phyloP scores from a whole-genome alignment of 2,113 vertebrate species.

The Leucoraja erinaceus region DNA sequence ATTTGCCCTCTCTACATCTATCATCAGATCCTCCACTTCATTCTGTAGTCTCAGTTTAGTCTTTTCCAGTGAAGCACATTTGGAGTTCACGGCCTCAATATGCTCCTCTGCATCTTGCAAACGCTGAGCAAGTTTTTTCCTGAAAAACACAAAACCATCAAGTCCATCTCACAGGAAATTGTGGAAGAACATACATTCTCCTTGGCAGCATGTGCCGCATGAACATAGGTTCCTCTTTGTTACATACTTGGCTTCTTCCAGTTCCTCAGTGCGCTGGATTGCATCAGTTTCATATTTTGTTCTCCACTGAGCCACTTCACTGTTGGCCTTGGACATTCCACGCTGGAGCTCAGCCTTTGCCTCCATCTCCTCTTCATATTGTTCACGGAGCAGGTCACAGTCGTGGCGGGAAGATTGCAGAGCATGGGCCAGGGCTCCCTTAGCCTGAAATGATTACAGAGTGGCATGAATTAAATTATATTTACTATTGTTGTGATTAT shows the following conservation, averaged over 20 bases:
- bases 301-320: conserved; percentile 42
- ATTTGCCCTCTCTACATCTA: conserved; percentile 40
- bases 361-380: conserved; percentile 43
- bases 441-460: conserved; percentile 39
- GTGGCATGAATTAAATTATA: neutral
- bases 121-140: conserved; percentile 52
- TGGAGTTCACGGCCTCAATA: conserved; percentile 50
- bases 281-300: conserved; percentile 43
- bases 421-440: conserved; percentile 43
- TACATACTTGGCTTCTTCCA: conserved; percentile 62
- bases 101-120: conserved; percentile 56
- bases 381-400: conserved; percentile 41
- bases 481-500: neutral
- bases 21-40: conserved; percentile 40
- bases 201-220: neutral
- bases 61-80: conserved; percentile 56
- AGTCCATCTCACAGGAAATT: neutral
- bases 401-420: conserved; percentile 41
- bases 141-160: conserved; percentile 32
- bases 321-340: conserved; percentile 42
- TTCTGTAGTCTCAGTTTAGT: conserved; percentile 52
- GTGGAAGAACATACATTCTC: no score
- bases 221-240: neutral
- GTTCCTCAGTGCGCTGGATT: conserved; percentile 60
- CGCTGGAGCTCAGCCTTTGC: conserved; percentile 42